Conservation (phyloP, 1,140 invertebrate genomes). For the Zaprionus inermis region DNA sequence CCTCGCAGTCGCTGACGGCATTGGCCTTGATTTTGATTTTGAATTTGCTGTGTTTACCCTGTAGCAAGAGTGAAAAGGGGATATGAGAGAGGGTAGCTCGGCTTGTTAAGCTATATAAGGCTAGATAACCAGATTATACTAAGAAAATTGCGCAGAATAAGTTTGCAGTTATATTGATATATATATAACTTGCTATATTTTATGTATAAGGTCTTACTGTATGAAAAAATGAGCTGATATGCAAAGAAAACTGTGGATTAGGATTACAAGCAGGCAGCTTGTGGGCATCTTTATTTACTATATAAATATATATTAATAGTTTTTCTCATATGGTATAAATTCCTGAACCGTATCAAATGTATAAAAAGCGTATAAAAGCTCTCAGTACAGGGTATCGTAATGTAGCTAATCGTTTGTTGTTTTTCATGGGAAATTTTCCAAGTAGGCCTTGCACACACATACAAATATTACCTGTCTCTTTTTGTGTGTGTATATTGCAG, state of each 20-base stretch:
- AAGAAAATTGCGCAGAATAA: too few species aligned
- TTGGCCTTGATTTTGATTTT: constrained; percentile 75
- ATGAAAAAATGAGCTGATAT: too few species aligned
- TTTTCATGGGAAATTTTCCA: constrained; percentile 7
- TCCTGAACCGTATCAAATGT: not conserved
- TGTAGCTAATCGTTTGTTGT: not conserved
- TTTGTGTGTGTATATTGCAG: constrained; percentile 4
- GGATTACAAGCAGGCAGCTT: too few species aligned
- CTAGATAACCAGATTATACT: too few species aligned
- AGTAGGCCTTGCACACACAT: constrained; percentile 22
- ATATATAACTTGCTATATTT: too few species aligned
- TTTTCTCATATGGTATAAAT: not conserved
- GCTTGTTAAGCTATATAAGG: not conserved
- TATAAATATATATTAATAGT: too few species aligned
- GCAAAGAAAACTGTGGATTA: too few species aligned
- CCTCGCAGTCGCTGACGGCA: constrained; percentile 45
- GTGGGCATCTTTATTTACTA: too few species aligned
- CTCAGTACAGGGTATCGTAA: not conserved
- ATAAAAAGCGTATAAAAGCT: too few species aligned
- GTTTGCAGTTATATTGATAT: too few species aligned
- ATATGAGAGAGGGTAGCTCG: not conserved
- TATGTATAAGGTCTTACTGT: too few species aligned
- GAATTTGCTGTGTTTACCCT: constrained; percentile 13
- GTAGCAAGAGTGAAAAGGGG: constrained; percentile 17
- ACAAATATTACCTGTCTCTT: constrained; percentile 7